phyloP scores from a whole-genome alignment of 2,797 vertebrate species.

The Peromyscus eremicus region DNA sequence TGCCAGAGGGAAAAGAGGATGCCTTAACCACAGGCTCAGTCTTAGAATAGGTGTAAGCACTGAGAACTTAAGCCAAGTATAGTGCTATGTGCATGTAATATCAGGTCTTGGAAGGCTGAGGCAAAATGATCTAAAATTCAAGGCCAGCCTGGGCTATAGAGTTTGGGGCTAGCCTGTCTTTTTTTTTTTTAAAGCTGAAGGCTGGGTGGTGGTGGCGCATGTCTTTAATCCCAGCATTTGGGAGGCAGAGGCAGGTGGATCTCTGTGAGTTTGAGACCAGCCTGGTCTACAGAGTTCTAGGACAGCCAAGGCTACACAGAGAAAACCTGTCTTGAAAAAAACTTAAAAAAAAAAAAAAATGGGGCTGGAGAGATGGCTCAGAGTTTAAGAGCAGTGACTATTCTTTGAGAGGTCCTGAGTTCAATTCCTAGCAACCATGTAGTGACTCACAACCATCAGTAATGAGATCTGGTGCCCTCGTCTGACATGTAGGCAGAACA shows the following conservation, averaged over 20 bases:
- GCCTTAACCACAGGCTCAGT: conserved; percentile 5
- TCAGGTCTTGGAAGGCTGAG: neutral
- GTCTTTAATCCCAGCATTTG: neutral
- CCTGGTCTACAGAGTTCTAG: neutral
- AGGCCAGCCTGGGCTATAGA: neutral
- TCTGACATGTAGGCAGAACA: too few species aligned
- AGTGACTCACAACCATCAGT: too few species aligned
- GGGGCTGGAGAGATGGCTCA: too few species aligned
- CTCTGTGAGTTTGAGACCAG: neutral
- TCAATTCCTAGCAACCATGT: too few species aligned
- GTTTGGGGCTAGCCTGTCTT: neutral
- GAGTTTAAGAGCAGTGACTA: too few species aligned
- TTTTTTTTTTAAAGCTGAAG: neutral
- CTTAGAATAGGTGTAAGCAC: conserved; percentile 53
- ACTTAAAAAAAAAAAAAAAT: too few species aligned
- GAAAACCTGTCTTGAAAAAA: neutral
- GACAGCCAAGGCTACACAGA: neutral
- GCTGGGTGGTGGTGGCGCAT: neutral
- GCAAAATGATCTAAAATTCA: neutral
- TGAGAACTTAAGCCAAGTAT: conserved; percentile 3
- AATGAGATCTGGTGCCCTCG: too few species aligned
- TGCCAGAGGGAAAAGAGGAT: neutral
- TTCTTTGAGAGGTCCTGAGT: too few species aligned
- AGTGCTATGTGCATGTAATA: too few species aligned
- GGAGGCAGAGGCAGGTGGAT: neutral